Percentiles rank a stretch among this genome's conserved stretches.
These are phyloP conservation scores for Zhengitettix transpicula DNA, from an alignment of 2,888 invertebrate genomes.

Conservation along the genomic window DNA sequence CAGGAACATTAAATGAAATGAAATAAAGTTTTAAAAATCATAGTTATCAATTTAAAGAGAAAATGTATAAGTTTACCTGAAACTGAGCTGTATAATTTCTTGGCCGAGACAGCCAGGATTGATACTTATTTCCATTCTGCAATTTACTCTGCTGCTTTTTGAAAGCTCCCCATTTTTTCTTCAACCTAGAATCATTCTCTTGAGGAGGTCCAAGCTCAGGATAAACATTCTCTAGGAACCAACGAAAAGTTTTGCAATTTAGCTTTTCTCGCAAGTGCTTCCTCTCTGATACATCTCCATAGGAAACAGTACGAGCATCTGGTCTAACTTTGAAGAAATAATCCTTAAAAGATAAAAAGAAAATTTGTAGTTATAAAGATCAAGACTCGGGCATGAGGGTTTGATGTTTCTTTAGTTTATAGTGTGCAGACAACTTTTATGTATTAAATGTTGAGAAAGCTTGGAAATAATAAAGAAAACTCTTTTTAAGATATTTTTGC, in stretches of 20 bases:
- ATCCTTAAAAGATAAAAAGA: slow-evolving; percentile 31
- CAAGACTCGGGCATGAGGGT: too few species aligned
- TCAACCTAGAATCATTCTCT: slow-evolving; percentile 30
- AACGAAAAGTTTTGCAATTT: slow-evolving; percentile 65
- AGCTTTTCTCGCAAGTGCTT: slow-evolving; percentile 51
- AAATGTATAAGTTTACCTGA: slow-evolving; percentile 16
- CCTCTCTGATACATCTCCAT: slow-evolving; percentile 69
- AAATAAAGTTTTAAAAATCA: too few species aligned
- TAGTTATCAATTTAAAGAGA: too few species aligned
- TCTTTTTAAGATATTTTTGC: too few species aligned
- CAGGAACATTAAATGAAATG: too few species aligned
- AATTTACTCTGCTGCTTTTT: slow-evolving; percentile 28
- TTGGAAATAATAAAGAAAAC: too few species aligned
- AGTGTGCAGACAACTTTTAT: too few species aligned
- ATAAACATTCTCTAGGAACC: slow-evolving; percentile 76
- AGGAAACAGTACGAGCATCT: slow-evolving; percentile 29
- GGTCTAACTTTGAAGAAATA: slow-evolving; percentile 55
- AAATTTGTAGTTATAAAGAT: too few species aligned
- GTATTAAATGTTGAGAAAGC: too few species aligned
- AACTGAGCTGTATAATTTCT: slow-evolving; percentile 24
- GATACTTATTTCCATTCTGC: slow-evolving; percentile 30
- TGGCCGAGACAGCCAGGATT: slow-evolving; percentile 62
- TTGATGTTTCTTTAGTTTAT: too few species aligned
- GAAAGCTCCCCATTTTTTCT: slow-evolving; percentile 39
- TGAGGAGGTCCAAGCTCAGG: slow-evolving; percentile 57